Percentiles rank a stretch among this genome's conserved stretches.
Evolutionary conservation across 2,113 vertebrate genomes (phyloP).

Genomic region (Chunga burmeisteri): DNA sequence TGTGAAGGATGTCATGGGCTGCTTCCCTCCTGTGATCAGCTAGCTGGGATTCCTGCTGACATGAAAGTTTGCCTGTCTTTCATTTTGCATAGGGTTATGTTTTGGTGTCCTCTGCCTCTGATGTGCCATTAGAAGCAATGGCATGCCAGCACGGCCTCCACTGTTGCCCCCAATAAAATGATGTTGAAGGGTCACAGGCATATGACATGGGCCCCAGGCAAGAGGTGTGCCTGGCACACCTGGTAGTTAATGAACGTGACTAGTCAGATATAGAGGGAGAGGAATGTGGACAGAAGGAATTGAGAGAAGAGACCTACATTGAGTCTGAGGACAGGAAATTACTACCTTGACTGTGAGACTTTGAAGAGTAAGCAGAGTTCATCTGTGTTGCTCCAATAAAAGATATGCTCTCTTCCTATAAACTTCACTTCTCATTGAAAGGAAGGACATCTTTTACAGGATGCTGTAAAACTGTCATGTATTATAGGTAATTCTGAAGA

Average conservation of each 20-base stretch:
- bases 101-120: not conserved
- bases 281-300: not conserved
- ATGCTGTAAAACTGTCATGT: not conserved
- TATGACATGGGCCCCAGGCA: not conserved
- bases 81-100: rapidly evolving
- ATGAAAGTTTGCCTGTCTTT: not conserved
- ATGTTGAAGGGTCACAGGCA: not conserved
- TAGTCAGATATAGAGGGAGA: not conserved
- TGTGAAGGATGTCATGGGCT: not conserved
- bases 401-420: not conserved
- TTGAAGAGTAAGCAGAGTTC: not conserved
- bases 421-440: not conserved
- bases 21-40: not conserved
- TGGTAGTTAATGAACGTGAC: not conserved
- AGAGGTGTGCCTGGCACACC: not conserved
- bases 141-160: not conserved
- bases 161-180: rapidly evolving
- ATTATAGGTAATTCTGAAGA: not conserved
- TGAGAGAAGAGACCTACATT: not conserved
- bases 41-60: not conserved
- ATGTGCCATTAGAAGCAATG: not conserved
- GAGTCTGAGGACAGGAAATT: not conserved
- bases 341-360: not conserved
- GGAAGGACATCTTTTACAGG: not conserved
- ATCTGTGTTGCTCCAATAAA: not conserved